Evolutionary conservation across 2,113 vertebrate genomes (phyloP), one percentile per base, ranked within the genome.

Genomic region (Xiphophorus maculatus): DNA sequence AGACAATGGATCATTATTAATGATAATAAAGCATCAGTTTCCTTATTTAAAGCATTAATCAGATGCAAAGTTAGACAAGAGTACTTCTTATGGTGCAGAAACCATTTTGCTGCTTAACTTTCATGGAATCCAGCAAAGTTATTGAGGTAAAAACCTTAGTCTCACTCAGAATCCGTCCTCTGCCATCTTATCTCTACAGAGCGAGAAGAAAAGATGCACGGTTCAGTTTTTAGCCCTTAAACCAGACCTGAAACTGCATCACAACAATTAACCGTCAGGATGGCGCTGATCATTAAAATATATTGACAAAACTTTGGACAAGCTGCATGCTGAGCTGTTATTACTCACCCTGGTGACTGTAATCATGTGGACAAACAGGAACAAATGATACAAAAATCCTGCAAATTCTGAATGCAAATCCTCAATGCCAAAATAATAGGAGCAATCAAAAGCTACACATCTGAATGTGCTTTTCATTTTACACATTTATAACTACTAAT

Each of bases 51-150:
- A 37, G 35, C 35, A 37, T 37, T 37, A 37, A 8, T 37, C 0
- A 37, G 35, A 11, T 37, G 35, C 35, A 37, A 37, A 37, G 35
- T 37, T 8, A 37, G 35, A 37, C 9, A 1, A 37, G 10, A 37
- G 35, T 37, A 37, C 5, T 37, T 37, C 35, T 37, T 8, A 37
- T 10, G 6, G 9, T 37, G 9, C 5, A 37, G 35, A 37, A 79
- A 89, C 83, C 80, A 89, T 48, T 62, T 63, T 69, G 84, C 66
- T 68, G 65, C 82, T 89, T 68, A 72, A 74, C 80, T 88, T 90
- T 85, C 32, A 32, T 32, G 32, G 32, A 32, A 4, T 32, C 32
- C 32, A 32, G 32, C 5, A 32, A 32, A 32, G 32, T 32, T 32
- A 32, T 32, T 32, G 32, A 32, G 86, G 81, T 86, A 65, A 76